Evolutionary conservation across 2,888 invertebrate species (phyloP).

Genomic region (Euzetes globulus): DNA sequence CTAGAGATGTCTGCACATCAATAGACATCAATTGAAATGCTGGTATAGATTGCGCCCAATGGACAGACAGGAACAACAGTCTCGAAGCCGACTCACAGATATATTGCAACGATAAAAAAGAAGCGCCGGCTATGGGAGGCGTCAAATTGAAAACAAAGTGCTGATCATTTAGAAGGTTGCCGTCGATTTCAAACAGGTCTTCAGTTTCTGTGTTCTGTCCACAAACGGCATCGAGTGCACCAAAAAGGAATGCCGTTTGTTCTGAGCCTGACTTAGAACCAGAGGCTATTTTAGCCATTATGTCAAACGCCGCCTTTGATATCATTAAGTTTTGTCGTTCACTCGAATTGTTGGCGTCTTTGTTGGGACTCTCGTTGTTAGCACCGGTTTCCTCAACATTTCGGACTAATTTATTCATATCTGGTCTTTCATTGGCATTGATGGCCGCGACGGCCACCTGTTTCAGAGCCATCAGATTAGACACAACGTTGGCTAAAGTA

Average conservation of each 20-base stretch:
- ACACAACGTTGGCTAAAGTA: constrained; percentile 52
- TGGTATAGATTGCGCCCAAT: constrained; percentile 79
- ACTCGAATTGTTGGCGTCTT: neutral
- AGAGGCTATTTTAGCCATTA: constrained; percentile 56
- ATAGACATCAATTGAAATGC: constrained; percentile 72
- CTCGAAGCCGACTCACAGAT: constrained; percentile 91
- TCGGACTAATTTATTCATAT: constrained; percentile 5
- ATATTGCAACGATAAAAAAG: constrained; percentile 84
- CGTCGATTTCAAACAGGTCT: constrained; percentile 44
- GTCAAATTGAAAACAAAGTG: constrained; percentile 68
- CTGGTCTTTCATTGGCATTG: constrained; percentile 30
- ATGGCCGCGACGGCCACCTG: constrained; percentile 40
- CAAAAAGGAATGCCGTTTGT: constrained; percentile 34
- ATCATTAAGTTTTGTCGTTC: constrained; percentile 48
- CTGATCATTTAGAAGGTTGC: constrained; percentile 61
- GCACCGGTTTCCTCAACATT: constrained; percentile 37
- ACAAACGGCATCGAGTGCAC: constrained; percentile 34
- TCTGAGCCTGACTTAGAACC: constrained; percentile 35
- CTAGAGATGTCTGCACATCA: constrained; percentile 71
- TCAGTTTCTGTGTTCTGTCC: constrained; percentile 29
- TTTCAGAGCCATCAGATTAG: constrained; percentile 50
- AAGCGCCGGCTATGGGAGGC: constrained; percentile 62
- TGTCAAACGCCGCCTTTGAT: constrained; percentile 62
- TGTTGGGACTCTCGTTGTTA: neutral
- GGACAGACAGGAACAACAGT: constrained; percentile 76